Percentiles rank a stretch among this genome's conserved stretches.
phyloP scores from a whole-genome alignment of 2,888 invertebrate species.

The Phaedon cochleariae region DNA sequence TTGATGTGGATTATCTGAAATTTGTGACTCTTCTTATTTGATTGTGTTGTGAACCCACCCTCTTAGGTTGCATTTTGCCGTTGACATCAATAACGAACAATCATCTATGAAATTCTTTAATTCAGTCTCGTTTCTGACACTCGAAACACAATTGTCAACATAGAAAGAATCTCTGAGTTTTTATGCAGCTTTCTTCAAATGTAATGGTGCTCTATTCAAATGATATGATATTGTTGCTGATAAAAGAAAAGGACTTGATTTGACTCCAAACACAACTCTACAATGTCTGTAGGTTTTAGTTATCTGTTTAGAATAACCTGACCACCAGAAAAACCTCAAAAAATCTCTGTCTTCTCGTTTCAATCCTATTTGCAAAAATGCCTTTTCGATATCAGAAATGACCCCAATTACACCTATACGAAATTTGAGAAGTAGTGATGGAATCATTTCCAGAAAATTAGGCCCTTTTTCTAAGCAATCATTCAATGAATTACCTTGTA shows the following conservation, averaged over 20 bases:
- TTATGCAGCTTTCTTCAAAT: background rate
- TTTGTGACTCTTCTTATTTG: no score
- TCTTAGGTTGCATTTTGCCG: no score
- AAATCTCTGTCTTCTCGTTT: background rate
- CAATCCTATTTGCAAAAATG: no score
- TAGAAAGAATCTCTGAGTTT: slow-evolving; percentile 9
- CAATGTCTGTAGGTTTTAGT: background rate
- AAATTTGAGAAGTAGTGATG: background rate
- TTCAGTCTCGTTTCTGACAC: background rate
- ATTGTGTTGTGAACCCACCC: no score
- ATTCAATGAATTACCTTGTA: background rate
- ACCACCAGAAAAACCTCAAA: background rate
- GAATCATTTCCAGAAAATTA: background rate
- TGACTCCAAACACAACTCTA: background rate
- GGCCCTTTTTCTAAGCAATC: no score
- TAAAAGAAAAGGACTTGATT: slow-evolving; percentile 1
- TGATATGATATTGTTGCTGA: slow-evolving; percentile 3
- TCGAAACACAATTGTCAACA: no score
- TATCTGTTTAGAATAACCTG: background rate
- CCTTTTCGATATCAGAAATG: no score
- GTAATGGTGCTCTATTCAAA: slow-evolving; percentile 1
- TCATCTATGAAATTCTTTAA: background rate
- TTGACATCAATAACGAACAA: slow-evolving; percentile 8
- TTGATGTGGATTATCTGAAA: no score
- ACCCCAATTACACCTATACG: background rate